A percentile compares a stretch with the other conserved stretches of the same genome.
Evolutionary conservation across 2,797 vertebrate genomes (phyloP).

Genomic region (Brachyalestes nurse): DNA sequence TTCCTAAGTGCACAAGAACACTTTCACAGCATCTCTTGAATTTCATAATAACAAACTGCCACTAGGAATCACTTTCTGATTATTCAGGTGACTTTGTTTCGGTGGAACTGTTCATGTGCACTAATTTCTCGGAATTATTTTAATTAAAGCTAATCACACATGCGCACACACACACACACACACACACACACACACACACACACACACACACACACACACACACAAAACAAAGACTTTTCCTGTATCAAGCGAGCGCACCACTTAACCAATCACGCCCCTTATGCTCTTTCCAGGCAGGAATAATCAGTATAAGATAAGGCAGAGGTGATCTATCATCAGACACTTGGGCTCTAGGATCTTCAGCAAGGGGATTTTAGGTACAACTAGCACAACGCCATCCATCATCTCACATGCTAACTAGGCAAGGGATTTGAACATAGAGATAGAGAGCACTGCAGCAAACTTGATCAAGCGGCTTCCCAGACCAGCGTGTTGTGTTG

Average conservation of each 20-base stretch:
- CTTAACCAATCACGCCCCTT: slow-evolving; percentile 45
- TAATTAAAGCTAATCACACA: slow-evolving; percentile 49
- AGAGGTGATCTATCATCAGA: slow-evolving; percentile 71
- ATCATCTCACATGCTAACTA: slow-evolving; percentile 77
- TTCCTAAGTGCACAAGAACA: neutral
- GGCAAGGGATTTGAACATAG: slow-evolving; percentile 67
- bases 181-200: slow-evolving; percentile 13
- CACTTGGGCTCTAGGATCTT: slow-evolving; percentile 58
- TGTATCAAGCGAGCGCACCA: slow-evolving; percentile 58
- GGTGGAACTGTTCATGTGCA: neutral
- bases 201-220: too few species aligned
- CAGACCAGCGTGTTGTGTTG: slow-evolving; percentile 54
- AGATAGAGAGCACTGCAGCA: slow-evolving; percentile 69
- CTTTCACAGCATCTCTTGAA: neutral
- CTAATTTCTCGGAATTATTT: neutral
- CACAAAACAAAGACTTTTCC: slow-evolving; percentile 63
- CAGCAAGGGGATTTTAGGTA: slow-evolving; percentile 42
- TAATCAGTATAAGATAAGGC: slow-evolving; percentile 73
- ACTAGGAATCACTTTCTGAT: neutral
- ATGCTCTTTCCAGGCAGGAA: slow-evolving; percentile 58
- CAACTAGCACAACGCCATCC: slow-evolving; percentile 64
- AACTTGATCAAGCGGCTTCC: slow-evolving; percentile 61
- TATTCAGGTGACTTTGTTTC: neutral
- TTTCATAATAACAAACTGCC: neutral
- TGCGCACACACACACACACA: neutral